phyloP scores from a whole-genome alignment of 2,888 invertebrate species.

The Helicoverpa assulta region DNA sequence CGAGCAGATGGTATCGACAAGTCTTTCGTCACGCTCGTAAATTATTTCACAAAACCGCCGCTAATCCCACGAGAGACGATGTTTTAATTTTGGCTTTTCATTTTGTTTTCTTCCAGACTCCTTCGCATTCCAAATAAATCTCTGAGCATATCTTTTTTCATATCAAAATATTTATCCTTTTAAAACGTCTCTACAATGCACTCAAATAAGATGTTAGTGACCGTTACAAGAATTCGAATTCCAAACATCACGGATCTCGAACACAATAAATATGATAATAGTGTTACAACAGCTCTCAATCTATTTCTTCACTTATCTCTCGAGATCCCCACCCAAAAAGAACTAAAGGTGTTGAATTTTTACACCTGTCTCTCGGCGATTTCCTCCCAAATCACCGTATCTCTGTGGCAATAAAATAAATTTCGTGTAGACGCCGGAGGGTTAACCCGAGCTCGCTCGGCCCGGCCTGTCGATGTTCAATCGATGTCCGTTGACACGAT shows the following conservation, averaged over 20 bases:
- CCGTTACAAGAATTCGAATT: conserved; percentile 77
- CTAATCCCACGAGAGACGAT: conserved; percentile 86
- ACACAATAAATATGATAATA: conserved; percentile 85
- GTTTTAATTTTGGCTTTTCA: conserved; percentile 87
- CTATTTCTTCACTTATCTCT: conserved; percentile 86
- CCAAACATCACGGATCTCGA: conserved; percentile 75
- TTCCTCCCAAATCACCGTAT: conserved; percentile 89
- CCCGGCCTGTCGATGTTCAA: conserved; percentile 87
- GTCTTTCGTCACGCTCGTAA: conserved; percentile 89
- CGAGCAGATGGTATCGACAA: conserved; percentile 88
- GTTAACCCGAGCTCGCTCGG: conserved; percentile 79
- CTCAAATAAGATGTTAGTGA: conserved; percentile 75
- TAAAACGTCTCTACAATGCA: conserved; percentile 67
- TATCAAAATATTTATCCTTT: conserved; percentile 78
- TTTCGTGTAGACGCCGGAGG: conserved; percentile 89
- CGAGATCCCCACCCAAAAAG: conserved; percentile 80
- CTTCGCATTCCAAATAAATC: conserved; percentile 81
- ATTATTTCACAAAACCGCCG: conserved; percentile 89
- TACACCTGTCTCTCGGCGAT: conserved; percentile 89
- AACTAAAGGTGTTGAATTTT: conserved; percentile 87
- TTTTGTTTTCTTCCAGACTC: conserved; percentile 78
- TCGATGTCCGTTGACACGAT: conserved; percentile 90
- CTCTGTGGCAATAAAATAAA: conserved; percentile 89
- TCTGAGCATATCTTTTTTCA: conserved; percentile 77
- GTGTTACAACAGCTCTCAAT: conserved; percentile 83